Base-by-base conservation (phyloP, 2,888 invertebrate species). In the Tiliacea aurago region DNA sequence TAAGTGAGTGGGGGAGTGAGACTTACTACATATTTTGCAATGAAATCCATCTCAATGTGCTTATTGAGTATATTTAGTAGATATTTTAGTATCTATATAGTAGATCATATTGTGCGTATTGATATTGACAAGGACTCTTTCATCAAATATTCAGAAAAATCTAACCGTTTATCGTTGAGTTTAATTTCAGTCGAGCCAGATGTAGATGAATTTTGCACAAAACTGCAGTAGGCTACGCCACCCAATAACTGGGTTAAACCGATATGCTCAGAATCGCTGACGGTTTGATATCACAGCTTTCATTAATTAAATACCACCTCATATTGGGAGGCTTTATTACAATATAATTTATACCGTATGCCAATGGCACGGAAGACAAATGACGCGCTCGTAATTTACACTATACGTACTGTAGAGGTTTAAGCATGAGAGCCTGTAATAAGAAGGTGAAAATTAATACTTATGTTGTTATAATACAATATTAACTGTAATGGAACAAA, bases 191-290 rank as follows among this genome's bases (percentile, higher is more conserved):
- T 28, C 4, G 11, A 33, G 23, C 4, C 20, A 55, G 43, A 68
- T 58, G 15, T 18, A 64, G 15, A 15, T 4, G 64, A 58, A 33
- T 58, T 58, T 59, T 59, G 15, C 59, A n/a, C 33, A 33, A n/a
- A 64, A 33, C n/a, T 5, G 20, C 37, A 75, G 4, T n/a, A 15
- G 10, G 18, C 11, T 10, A 13, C 28, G n/a, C n/a, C 20, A 4
- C 20, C 28, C 76, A 64, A 49, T 49, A 76, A 56, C 47, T 73
- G 28, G 76, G 64, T 76, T 73, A 64, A 13, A n/a, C 28, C n/a
- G 53, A 63, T 73, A 73, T 47, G 49, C 51, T 51, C 37, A 51
- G 28, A 77, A 78, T 43, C 56, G 41, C 41, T 49, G 59, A 43
- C n/a, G n/a, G 33, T 58, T 77, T 45, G 13, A 76, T 45, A 37